Percentiles rank a stretch among this genome's conserved stretches.
Conservation (phyloP, 2,888 invertebrate genomes). For the Sarcophaga rosellei region DNA sequence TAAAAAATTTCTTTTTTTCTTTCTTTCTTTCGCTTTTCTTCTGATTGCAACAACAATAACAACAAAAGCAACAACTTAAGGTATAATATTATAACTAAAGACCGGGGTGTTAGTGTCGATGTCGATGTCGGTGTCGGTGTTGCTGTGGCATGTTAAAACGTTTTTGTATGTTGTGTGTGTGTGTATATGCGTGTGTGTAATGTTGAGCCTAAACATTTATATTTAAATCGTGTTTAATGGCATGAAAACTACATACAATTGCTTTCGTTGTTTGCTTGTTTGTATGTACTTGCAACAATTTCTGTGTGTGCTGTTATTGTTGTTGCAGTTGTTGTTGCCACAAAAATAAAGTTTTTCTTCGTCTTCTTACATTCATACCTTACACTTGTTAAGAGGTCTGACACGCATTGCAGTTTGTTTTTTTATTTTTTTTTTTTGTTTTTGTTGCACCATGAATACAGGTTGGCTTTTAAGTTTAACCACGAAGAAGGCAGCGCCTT, state of each 20-base stretch:
- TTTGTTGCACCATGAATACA: conserved; percentile 46
- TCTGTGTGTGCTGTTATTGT: conserved; percentile 33
- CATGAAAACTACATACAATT: conserved; percentile 71
- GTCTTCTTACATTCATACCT: conserved; percentile 63
- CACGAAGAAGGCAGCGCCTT: not conserved
- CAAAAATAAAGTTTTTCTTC: conserved; percentile 53
- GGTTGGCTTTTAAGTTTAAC: conserved; percentile 33
- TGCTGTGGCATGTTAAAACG: conserved; percentile 19
- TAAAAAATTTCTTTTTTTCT: conserved; percentile 57
- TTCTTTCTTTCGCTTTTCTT: conserved; percentile 16
- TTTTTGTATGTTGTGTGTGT: conserved; percentile 28
- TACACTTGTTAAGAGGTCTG: conserved; percentile 68
- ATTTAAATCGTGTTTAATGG: conserved; percentile 72
- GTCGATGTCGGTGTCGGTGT: conserved; percentile 20
- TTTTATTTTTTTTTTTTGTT: not conserved
- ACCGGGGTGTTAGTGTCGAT: conserved; percentile 17
- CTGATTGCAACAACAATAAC: conserved; percentile 37
- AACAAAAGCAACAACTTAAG: not conserved
- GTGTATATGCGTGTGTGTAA: conserved; percentile 20
- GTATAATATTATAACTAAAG: not conserved
- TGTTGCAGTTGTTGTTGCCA: conserved; percentile 36
- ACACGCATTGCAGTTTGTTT: conserved; percentile 67
- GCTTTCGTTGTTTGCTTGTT: conserved; percentile 43
- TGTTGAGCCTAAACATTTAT: conserved; percentile 42
- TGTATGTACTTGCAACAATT: conserved; percentile 35